Percentiles rank a stretch among this genome's conserved stretches.
These are phyloP conservation scores for Danionella cerebrum DNA, from an alignment of 2,113 vertebrate species.

Conservation along the genomic window DNA sequence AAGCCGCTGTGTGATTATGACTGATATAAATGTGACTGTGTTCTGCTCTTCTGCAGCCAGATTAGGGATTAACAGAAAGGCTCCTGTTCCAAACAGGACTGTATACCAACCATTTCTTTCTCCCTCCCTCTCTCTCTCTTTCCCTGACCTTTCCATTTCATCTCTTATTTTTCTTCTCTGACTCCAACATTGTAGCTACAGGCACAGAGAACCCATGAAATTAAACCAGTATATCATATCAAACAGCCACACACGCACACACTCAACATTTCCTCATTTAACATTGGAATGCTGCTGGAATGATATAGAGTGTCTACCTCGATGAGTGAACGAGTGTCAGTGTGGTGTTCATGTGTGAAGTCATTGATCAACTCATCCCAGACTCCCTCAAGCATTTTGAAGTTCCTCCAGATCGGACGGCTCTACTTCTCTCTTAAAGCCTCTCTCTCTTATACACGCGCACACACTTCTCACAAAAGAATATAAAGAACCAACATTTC, in stretches of 20 bases:
- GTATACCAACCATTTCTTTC: background rate
- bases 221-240: constrained; percentile 33
- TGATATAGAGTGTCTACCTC: background rate
- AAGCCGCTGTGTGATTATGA: background rate
- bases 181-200: background rate
- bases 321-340: constrained; percentile 4
- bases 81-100: background rate
- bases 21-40: background rate
- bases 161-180: constrained; percentile 1
- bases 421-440: background rate
- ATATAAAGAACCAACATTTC: too few relatives aligned
- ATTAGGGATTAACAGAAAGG: constrained; percentile 11
- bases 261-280: constrained; percentile 7
- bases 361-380: constrained; percentile 32
- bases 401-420: constrained; percentile 8
- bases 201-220: constrained; percentile 11
- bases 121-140: background rate
- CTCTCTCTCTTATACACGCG: background rate
- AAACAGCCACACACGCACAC: background rate
- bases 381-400: constrained; percentile 32
- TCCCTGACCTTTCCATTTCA: constrained; percentile 21
- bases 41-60: constrained; percentile 2
- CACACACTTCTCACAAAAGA: background rate
- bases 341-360: background rate
- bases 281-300: background rate